Base-by-base conservation (phyloP, 1,140 invertebrate species). In the Armadillidium nasatum region DNA sequence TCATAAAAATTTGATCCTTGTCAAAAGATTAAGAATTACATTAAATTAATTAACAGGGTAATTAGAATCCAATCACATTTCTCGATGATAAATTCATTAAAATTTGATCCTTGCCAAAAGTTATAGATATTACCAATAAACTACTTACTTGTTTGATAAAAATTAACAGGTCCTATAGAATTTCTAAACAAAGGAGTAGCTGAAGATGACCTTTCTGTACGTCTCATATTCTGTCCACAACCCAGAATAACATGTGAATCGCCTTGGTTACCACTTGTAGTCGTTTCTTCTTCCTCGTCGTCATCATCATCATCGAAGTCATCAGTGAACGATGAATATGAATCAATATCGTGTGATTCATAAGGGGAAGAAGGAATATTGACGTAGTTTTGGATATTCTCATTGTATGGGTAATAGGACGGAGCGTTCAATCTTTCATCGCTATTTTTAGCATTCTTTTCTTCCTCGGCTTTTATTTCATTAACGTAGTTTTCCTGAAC, bases 251-350 rank as follows among this genome's bases (percentile, higher is more conserved):
- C n/a, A n/a, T n/a, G n/a, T n/a, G n/a, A n/a, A n/a, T n/a, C 0
- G 0, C 43, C n/a, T n/a, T n/a, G n/a, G n/a, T n/a, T n/a, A n/a
- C 9, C 11, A 23, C 46, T 66, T n/a, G n/a, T n/a, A n/a, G 54
- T 23, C 22, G 66, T 19, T 69, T 70, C 43, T 4, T 72, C 76
- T 7, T 78, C 74, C 33, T 78, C 76, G 0, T 80, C 79, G 19
- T 78, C 77, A 0, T 80, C 79, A 2, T 80, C 79, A 43, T 80
- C 79, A 19, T 80, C 79, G 69, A 80, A 80, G 45, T 80, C 79
- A 68, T 81, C 79, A 13, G 79, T 81, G 72, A 81, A 81, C 22
- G 79, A 81, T 4, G 77, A 78, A 44, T 71, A 78, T 19, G 75
- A 76, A 54, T 78, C 79, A 9, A 73, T 50, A 68, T 79, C 80